A percentile compares a stretch with the other conserved stretches of the same genome.
These are phyloP conservation scores for Peromyscus eremicus DNA, from an alignment of 2,797 vertebrate species.

Conservation along the genomic window DNA sequence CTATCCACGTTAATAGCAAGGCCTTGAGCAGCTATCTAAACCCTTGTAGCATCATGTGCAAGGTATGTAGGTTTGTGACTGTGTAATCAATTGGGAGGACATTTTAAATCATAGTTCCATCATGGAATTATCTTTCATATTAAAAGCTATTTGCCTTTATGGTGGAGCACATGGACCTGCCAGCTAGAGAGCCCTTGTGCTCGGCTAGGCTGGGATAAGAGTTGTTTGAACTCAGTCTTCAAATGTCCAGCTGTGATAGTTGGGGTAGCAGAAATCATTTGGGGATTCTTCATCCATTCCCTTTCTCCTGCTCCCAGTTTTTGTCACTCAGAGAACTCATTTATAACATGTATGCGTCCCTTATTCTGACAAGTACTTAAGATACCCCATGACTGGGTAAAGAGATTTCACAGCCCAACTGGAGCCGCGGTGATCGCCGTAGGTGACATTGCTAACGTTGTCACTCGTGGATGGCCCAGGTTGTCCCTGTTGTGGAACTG, in stretches of 20 bases:
- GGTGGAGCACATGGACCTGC: background rate
- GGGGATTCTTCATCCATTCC: background rate
- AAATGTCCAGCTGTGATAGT: background rate
- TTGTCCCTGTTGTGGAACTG: conserved; percentile 13
- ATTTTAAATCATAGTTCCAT: background rate
- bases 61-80: background rate
- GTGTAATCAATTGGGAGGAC: fast-evolving
- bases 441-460: conserved; percentile 22
- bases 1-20: background rate
- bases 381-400: background rate
- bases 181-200: fast-evolving
- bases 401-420: background rate
- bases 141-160: background rate
- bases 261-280: background rate
- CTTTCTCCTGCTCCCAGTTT: background rate
- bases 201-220: background rate
- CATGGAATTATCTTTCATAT: background rate
- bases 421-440: background rate
- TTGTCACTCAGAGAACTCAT: background rate
- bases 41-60: background rate
- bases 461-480: background rate
- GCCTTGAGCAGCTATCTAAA: background rate
- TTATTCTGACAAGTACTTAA: background rate
- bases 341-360: background rate
- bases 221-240: background rate